These are phyloP conservation scores for Cryptomyrus ogoouensis DNA, from an alignment of 2,113 vertebrate species.

Conservation along the genomic window DNA sequence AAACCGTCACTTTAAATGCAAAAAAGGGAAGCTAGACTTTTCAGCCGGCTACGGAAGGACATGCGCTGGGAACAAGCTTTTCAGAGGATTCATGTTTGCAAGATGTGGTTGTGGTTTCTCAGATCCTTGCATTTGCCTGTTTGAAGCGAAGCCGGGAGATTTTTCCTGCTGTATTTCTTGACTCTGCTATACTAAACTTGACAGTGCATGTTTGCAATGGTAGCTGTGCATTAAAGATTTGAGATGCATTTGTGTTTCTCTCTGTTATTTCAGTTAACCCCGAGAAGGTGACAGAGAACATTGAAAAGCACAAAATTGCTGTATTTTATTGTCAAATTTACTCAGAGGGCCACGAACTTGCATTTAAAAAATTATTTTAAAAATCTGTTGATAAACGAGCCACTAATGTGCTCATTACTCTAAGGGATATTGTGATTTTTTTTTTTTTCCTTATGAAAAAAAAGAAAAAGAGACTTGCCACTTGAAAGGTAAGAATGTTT, in stretches of 20 bases:
- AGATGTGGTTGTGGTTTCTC: conserved; percentile 4
- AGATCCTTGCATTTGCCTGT: conserved; percentile 3
- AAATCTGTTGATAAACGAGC: neutral
- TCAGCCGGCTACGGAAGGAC: conserved; percentile 45
- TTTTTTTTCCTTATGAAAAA: neutral
- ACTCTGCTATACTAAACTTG: conserved; percentile 4
- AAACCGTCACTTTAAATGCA: conserved; percentile 55
- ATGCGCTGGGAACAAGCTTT: conserved; percentile 38
- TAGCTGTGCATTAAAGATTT: conserved; percentile 29
- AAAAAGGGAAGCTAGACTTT: conserved; percentile 42
- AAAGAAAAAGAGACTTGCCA: neutral
- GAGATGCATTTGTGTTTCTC: conserved; percentile 22
- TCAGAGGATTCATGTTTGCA: neutral
- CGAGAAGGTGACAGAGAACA: neutral
- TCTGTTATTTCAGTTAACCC: neutral
- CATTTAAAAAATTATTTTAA: neutral
- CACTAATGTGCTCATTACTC: neutral
- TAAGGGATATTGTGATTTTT: neutral
- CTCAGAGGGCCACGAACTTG: neutral
- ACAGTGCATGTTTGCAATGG: conserved; percentile 36
- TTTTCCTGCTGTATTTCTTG: neutral
- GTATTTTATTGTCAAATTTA: conserved; percentile 1
- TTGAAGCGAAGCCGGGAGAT: conserved; percentile 21
- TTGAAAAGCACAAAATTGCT: neutral
- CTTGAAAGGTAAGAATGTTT: conserved; percentile 7